These are phyloP conservation scores for Uria aalge DNA, from an alignment of 2,113 vertebrate genomes.

Conservation along the genomic window DNA sequence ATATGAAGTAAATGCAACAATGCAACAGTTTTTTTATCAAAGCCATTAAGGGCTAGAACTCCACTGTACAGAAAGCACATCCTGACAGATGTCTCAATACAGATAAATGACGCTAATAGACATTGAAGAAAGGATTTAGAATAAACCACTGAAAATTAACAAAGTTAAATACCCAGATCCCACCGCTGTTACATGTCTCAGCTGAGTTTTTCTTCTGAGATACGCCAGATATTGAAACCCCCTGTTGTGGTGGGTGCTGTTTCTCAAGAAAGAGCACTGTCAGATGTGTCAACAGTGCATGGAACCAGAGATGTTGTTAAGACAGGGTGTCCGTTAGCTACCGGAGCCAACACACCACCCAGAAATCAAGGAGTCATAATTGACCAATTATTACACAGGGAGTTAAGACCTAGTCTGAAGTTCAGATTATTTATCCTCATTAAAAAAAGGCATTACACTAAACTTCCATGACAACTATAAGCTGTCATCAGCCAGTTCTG, in stretches of 20 bases:
- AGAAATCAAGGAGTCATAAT: not conserved
- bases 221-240: not conserved
- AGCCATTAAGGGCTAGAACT: not conserved
- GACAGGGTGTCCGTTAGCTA: not conserved
- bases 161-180: not conserved
- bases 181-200: not conserved
- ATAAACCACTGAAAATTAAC: not conserved
- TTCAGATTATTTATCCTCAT: not conserved
- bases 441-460: not conserved
- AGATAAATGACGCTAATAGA: not conserved
- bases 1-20: not conserved
- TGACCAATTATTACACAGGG: not conserved
- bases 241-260: not conserved
- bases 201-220: not conserved
- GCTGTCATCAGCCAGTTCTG: not conserved
- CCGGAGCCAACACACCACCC: rapidly evolving
- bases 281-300: not conserved
- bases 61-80: not conserved
- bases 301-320: not conserved
- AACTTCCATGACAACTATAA: not conserved
- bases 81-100: not conserved
- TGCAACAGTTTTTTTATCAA: not conserved
- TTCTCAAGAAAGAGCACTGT: not conserved
- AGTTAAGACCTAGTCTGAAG: not conserved
- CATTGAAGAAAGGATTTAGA: not conserved